A percentile compares a stretch with the other conserved stretches of the same genome.
Evolutionary conservation across 2,113 vertebrate species (phyloP).

Genomic region (Ceyx cyanopectus): DNA sequence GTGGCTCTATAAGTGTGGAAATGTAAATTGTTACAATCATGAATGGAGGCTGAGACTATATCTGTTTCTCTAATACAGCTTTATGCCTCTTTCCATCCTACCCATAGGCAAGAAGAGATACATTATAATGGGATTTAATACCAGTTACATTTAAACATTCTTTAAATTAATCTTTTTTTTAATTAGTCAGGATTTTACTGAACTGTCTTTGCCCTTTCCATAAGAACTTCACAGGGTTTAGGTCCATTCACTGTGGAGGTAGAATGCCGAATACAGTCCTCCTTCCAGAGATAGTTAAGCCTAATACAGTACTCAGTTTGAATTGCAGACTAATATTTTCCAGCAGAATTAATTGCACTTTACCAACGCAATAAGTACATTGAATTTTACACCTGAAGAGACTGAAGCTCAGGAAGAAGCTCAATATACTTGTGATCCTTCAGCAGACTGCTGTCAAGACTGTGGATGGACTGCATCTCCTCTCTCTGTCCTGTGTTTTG

Average conservation of each 20-base stretch:
- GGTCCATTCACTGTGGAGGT: neutral
- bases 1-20: neutral
- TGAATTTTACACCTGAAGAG: neutral
- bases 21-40: neutral
- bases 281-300: neutral
- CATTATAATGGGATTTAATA: neutral
- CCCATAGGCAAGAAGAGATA: neutral
- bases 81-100: neutral
- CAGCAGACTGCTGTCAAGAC: neutral
- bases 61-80: neutral
- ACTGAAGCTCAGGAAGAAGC: neutral
- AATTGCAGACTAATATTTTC: neutral
- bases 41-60: neutral
- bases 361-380: neutral
- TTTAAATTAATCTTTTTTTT: neutral
- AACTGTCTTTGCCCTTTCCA: neutral
- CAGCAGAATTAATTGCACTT: neutral
- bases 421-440: fast-evolving
- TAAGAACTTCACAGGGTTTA: neutral
- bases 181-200: neutral
- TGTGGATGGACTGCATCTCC: neutral
- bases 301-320: neutral
- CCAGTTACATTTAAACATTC: neutral
- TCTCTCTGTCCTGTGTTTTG: neutral
- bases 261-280: neutral